Evolutionary conservation across 2,797 vertebrate species (phyloP), one percentile per base, ranked within the genome.

Genomic region (Phoebastria nigripes): DNA sequence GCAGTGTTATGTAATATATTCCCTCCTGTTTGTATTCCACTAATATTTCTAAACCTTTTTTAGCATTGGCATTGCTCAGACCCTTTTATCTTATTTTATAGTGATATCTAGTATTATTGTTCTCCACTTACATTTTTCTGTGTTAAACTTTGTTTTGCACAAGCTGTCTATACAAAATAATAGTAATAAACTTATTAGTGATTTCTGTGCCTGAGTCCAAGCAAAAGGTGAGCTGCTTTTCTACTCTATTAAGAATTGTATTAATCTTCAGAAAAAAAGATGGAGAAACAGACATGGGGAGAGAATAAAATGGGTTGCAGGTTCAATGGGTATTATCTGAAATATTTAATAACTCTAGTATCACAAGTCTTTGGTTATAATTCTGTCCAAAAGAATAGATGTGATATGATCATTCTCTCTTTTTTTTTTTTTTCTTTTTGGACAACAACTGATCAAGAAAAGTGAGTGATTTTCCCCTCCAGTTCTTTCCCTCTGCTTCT

Each of bases 381-480:
- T 71, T 87, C 44, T 94, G 37, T 69, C 54, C 22, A 80, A 83
- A 94, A 29, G 13, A 90, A 92, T 54, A 77, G 44, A 77, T 63
- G 25, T n/a, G 54, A 95, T 93, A 91, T 47, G 63, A 90, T 87
- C 42, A 47, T 71, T 62, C 7, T 41, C 5, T 39, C 7, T 31
- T 6, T 28, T 25, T 42, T 33, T 35, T 37, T 25, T 15, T 6
- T 16, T 42, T 10, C 33, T 24, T 44, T 74, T 67, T 69, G 3
- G 12, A 76, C 69, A 92, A 71, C 16, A 79, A 51, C 51, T 54
- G 74, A 82, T 82, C 59, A 87, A 80, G 52, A 61, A 87, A 80
- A 96, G 74, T 92, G 88, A 95, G 49, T 82, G 74, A 92, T 96
- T 94, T 96, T 44, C 61, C 77, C 82, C 73, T 92, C 71, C 47